phyloP scores from a whole-genome alignment of 2,888 invertebrate species.

The Lissonota sp. region DNA sequence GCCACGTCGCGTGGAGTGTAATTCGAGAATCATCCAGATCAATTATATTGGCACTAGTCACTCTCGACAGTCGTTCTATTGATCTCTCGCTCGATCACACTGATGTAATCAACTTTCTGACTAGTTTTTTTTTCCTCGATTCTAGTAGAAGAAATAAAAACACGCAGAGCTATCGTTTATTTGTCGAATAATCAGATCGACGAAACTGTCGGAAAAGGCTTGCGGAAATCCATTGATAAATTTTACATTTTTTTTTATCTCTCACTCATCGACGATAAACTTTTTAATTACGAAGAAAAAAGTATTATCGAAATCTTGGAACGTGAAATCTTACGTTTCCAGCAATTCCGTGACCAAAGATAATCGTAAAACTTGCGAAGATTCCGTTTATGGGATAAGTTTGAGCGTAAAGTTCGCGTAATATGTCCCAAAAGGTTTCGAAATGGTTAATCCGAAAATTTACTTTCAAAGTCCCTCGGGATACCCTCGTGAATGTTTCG shows the following conservation, averaged over 20 bases:
- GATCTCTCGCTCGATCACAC: neutral
- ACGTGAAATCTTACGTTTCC: neutral
- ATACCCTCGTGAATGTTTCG: conserved; percentile 3
- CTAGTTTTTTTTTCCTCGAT: neutral
- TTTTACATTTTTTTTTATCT: too few species aligned
- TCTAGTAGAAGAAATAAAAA: too few species aligned
- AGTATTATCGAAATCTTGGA: too few species aligned
- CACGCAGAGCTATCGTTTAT: too few species aligned
- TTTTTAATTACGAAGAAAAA: too few species aligned
- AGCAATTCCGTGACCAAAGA: conserved; percentile 2
- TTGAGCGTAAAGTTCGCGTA: conserved; percentile 23
- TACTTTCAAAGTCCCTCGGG: conserved; percentile 32
- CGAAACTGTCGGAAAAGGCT: too few species aligned
- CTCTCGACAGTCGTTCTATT: neutral
- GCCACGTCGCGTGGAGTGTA: neutral
- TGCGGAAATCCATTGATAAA: too few species aligned
- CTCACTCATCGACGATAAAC: too few species aligned
- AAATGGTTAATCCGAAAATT: conserved; percentile 29
- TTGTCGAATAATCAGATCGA: too few species aligned
- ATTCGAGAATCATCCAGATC: conserved; percentile 20
- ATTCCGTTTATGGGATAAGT: conserved; percentile 13
- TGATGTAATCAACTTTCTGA: neutral
- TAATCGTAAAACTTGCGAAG: conserved; percentile 21
- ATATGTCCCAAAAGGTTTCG: conserved; percentile 37
- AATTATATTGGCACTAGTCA: neutral